These are phyloP conservation scores for Takifugu bimaculatus DNA, from an alignment of 2,113 vertebrate species.

Conservation along the genomic window DNA sequence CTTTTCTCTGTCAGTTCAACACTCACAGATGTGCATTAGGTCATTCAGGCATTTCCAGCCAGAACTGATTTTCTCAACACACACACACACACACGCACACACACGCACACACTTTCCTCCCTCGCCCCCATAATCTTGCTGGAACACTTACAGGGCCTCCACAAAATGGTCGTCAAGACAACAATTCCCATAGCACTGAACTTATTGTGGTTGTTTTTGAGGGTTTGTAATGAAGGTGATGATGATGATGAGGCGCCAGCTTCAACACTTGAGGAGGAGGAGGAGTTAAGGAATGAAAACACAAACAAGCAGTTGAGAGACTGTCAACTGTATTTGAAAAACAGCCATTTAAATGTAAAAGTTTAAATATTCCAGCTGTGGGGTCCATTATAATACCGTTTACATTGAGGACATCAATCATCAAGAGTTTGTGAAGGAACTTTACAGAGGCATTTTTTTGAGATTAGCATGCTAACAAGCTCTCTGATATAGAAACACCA, in stretches of 20 bases:
- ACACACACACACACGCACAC: slow-evolving; percentile 23
- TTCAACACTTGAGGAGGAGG: slow-evolving; percentile 23
- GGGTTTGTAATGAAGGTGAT: background rate
- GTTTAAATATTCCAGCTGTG: background rate
- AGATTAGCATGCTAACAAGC: too few relatives aligned
- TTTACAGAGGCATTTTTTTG: too few relatives aligned
- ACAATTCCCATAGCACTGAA: slow-evolving; percentile 47
- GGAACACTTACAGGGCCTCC: slow-evolving; percentile 52
- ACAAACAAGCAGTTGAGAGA: background rate
- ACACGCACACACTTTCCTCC: slow-evolving; percentile 13
- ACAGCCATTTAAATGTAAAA: background rate
- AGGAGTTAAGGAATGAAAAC: background rate
- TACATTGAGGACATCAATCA: background rate
- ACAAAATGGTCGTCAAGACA: slow-evolving; percentile 46
- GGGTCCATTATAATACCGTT: too few relatives aligned
- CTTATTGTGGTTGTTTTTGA: slow-evolving; percentile 24
- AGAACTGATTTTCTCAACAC: slow-evolving; percentile 41
- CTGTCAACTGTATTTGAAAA: too few relatives aligned
- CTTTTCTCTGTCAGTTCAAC: slow-evolving; percentile 33
- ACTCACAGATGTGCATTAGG: slow-evolving; percentile 64
- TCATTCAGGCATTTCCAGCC: slow-evolving; percentile 55
- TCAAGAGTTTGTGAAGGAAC: too few relatives aligned
- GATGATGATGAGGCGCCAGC: slow-evolving; percentile 8
- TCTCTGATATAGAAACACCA: too few relatives aligned
- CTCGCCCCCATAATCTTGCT: slow-evolving; percentile 25